These are phyloP conservation scores for Isurus oxyrinchus DNA, from an alignment of 2,113 vertebrate genomes.

Conservation along the genomic window DNA sequence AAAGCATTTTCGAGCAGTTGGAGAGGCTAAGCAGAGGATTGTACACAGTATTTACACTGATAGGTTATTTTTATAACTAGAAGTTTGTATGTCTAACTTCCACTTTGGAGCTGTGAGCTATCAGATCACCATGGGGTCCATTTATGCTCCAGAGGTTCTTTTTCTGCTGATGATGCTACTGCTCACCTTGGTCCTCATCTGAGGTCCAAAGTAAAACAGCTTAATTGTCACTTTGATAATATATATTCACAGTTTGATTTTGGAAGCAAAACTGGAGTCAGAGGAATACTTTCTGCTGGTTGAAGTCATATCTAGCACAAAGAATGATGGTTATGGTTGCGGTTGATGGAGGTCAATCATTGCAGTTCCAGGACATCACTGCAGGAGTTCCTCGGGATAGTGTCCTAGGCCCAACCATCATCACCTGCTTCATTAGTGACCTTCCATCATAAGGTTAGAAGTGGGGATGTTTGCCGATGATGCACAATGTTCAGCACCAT, in stretches of 20 bases:
- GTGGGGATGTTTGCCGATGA: too few relatives aligned
- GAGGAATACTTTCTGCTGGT: too few relatives aligned
- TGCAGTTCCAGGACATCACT: too few relatives aligned
- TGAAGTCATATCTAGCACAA: too few relatives aligned
- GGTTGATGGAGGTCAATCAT: too few relatives aligned
- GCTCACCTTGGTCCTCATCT: neutral
- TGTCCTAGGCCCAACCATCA: too few relatives aligned
- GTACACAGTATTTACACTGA: neutral
- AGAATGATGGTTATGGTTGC: too few relatives aligned
- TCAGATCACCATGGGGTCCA: neutral
- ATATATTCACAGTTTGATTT: neutral
- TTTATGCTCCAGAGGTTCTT: neutral
- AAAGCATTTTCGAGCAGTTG: neutral
- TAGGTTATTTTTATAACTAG: neutral
- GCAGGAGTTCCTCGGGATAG: too few relatives aligned
- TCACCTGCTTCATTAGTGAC: too few relatives aligned
- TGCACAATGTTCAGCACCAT: too few relatives aligned
- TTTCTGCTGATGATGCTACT: neutral
- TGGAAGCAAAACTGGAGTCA: neutral
- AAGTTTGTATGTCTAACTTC: neutral
- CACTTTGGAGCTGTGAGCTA: neutral
- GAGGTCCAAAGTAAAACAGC: neutral
- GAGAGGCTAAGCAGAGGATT: neutral
- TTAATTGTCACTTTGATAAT: neutral
- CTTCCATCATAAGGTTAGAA: too few relatives aligned